phyloP scores from a whole-genome alignment of 1,140 invertebrate species.

The Venturia canescens region DNA sequence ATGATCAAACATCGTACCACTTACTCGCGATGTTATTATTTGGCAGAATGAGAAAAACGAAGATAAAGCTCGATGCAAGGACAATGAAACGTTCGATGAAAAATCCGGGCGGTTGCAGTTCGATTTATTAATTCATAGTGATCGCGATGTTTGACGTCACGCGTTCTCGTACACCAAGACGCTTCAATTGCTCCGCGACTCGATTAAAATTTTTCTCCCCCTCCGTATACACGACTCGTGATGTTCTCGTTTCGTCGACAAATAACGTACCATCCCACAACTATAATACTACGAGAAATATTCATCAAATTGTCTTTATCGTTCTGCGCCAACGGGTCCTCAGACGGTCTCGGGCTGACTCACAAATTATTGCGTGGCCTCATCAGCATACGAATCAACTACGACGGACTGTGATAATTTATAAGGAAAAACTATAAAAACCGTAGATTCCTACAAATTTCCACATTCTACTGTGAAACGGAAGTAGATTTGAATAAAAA shows the following conservation, averaged over 20 bases:
- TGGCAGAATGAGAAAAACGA: not conserved
- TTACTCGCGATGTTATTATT: not conserved
- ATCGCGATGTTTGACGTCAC: conserved; percentile 21
- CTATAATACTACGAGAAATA: conserved; percentile 16
- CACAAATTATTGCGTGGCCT: not conserved
- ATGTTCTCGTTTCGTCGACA: conserved; percentile 20
- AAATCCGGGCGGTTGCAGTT: conserved; percentile 7
- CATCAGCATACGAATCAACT: not conserved
- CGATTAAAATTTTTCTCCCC: not conserved
- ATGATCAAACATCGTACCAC: too few species aligned
- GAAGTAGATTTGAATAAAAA: not conserved
- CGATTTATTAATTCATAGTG: conserved; percentile 30
- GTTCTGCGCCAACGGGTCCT: conserved; percentile 14
- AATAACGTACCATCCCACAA: conserved; percentile 8
- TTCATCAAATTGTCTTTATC: conserved; percentile 33
- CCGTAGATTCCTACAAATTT: not conserved
- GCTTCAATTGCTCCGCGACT: conserved; percentile 17
- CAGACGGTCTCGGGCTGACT: not conserved
- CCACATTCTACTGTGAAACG: not conserved
- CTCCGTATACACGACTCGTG: conserved; percentile 5
- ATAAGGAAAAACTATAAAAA: not conserved
- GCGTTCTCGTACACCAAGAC: not conserved
- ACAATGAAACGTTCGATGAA: not conserved
- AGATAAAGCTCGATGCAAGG: not conserved
- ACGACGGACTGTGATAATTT: not conserved